These are phyloP conservation scores for Fulica atra DNA, from an alignment of 2,113 vertebrate species.

Conservation along the genomic window DNA sequence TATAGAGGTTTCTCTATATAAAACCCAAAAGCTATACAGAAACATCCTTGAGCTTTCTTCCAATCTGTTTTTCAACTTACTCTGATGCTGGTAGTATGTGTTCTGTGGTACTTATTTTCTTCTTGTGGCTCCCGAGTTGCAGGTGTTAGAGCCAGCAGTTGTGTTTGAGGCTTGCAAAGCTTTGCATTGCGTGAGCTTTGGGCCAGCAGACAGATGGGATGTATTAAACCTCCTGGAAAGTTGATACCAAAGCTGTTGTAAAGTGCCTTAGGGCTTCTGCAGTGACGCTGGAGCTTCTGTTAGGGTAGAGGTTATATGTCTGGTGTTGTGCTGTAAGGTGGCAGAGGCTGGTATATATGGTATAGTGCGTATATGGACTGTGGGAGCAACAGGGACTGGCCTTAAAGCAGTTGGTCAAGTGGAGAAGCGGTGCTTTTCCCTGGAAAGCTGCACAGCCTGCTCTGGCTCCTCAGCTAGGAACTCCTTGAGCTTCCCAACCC, in stretches of 20 bases:
- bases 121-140: background rate
- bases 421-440: background rate
- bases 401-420: background rate
- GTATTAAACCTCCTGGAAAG: background rate
- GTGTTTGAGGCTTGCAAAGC: background rate
- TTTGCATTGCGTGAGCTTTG: fast-evolving
- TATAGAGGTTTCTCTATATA: background rate
- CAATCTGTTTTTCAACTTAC: background rate
- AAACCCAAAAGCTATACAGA: background rate
- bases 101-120: background rate
- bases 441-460: background rate
- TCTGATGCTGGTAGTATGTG: background rate
- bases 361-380: background rate
- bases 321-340: background rate
- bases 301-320: fast-evolving
- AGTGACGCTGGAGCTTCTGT: background rate
- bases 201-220: background rate
- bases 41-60: background rate
- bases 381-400: background rate
- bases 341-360: background rate
- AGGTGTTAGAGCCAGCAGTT: background rate
- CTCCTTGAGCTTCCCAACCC: background rate
- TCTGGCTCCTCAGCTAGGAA: background rate
- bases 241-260: background rate
- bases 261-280: background rate